Evolutionary conservation across 2,113 vertebrate species (phyloP), one percentile per base, ranked within the genome.

Genomic region (Rissa tridactyla): DNA sequence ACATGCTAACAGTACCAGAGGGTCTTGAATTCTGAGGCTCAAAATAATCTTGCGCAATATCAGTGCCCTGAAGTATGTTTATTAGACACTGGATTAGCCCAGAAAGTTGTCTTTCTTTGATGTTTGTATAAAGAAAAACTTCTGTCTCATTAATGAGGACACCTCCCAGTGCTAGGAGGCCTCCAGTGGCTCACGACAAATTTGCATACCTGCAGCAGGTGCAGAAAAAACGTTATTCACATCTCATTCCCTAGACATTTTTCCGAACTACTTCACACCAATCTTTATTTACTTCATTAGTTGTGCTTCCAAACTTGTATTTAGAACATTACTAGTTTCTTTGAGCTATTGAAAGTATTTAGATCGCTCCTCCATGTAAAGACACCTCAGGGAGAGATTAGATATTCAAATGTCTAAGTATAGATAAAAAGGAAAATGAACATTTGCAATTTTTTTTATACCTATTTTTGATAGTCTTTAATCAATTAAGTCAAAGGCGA

Each of bases 261-360:
- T 94, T 69, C 73, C n/a, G 51, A 85, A n/a, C 46, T 66, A 23
- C 62, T 84, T 38, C 30, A 46, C 17, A 5, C 27, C 76, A 40
- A 80, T 61, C 70, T 82, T 72, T 95, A 75, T 94, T 96, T 94
- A 54, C 71, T 54, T 95, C 87, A 88, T 94, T 93, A 94, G 44
- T 18, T 6, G 13, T n/a, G n/a, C 55, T 88, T 90, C 71, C 51
- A 76, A 15, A 77, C 42, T 51, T 75, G 14, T n/a, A 8, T 86
- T 92, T 86, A 62, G 58, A 38, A 46, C 46, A 92, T 87, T 30
- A 4, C 34, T n/a, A 22, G 15, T 75, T 90, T 77, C 58, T 86
- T 77, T 62, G 87, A 96, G 61, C 40, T 52, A 21, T 85, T 82
- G 82, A 66, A 66, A 58, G 46, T 58, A n/a, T 86, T 93, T 90